These are phyloP conservation scores for Menidia beryllina DNA, from an alignment of 2,113 vertebrate genomes.

Conservation along the genomic window DNA sequence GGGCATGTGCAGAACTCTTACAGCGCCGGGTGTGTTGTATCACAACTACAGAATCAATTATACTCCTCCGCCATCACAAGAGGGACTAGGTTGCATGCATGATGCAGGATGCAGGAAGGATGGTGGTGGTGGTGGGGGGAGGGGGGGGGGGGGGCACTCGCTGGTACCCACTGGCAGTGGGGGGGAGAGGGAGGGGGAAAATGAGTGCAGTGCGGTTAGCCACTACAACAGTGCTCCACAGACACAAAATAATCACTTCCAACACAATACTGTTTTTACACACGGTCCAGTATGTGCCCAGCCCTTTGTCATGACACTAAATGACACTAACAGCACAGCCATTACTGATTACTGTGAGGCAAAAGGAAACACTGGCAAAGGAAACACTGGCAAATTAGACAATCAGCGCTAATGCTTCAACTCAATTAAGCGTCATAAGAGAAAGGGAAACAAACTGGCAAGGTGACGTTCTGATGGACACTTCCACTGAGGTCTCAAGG, in stretches of 20 bases:
- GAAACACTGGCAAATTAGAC: constrained; percentile 56
- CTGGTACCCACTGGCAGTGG: constrained; percentile 60
- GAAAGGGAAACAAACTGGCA: constrained; percentile 81
- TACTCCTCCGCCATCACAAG: constrained; percentile 90
- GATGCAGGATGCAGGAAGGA: constrained; percentile 77
- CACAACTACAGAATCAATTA: constrained; percentile 97
- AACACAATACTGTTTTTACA: constrained; percentile 53
- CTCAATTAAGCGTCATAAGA: constrained; percentile 26
- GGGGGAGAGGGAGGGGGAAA: constrained; percentile 46
- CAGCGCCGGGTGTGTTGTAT: constrained; percentile 96
- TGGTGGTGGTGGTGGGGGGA: not conserved
- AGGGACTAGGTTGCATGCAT: constrained; percentile 93
- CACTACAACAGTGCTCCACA: constrained; percentile 53
- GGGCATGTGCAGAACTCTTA: constrained; percentile 95
- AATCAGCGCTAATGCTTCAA: constrained; percentile 39
- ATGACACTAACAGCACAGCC: constrained; percentile 59
- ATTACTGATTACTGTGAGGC: constrained; percentile 60
- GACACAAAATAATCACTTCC: constrained; percentile 58
- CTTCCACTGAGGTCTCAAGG: constrained; percentile 82
- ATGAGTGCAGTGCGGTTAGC: constrained; percentile 57
- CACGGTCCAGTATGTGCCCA: constrained; percentile 48
- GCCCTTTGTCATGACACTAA: constrained; percentile 53
- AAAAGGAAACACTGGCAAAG: constrained; percentile 84
- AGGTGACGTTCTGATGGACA: constrained; percentile 86
- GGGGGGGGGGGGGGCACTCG: not conserved